A percentile compares a stretch with the other conserved stretches of the same genome.
These are phyloP conservation scores for Drosophila triauraria DNA, from an alignment of 1,140 invertebrate species.

Conservation along the genomic window DNA sequence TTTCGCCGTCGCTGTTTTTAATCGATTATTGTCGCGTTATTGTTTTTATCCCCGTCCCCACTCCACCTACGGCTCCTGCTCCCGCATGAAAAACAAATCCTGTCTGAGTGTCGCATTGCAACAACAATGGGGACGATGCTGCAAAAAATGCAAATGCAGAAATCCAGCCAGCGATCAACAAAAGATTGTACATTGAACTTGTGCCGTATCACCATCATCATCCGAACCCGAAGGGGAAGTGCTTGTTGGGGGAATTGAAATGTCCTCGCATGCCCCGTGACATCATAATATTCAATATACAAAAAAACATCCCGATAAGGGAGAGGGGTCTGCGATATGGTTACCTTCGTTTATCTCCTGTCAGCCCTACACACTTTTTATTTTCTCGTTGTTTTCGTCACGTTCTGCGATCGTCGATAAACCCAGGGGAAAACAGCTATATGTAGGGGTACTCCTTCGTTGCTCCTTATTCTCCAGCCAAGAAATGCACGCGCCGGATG, in stretches of 20 bases:
- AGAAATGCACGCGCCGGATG: slow-evolving; percentile 75
- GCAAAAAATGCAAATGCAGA: slow-evolving; percentile 52
- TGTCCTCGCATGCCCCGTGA: slow-evolving; percentile 48
- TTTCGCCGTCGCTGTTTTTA: slow-evolving; percentile 74
- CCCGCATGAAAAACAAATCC: slow-evolving; percentile 59
- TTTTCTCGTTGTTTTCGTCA: slow-evolving; percentile 65
- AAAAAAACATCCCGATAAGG: slow-evolving; percentile 49
- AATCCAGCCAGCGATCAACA: slow-evolving; percentile 35
- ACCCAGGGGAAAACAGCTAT: slow-evolving; percentile 49
- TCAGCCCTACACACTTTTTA: slow-evolving; percentile 27
- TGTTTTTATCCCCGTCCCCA: slow-evolving; percentile 29
- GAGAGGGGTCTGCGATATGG: slow-evolving; percentile 50
- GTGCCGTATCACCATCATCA: slow-evolving; percentile 61
- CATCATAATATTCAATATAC: slow-evolving; percentile 72
- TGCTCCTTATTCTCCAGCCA: slow-evolving; percentile 28
- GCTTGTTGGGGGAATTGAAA: slow-evolving; percentile 55
- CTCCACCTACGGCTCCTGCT: background rate
- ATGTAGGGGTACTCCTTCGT: slow-evolving; percentile 12
- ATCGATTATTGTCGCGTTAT: slow-evolving; percentile 75
- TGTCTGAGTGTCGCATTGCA: slow-evolving; percentile 78
- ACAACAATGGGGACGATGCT: slow-evolving; percentile 42
- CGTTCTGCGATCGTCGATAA: slow-evolving; percentile 71
- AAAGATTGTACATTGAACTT: slow-evolving; percentile 78
- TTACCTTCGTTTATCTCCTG: slow-evolving; percentile 59
- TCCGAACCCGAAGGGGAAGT: background rate